Conservation (phyloP, 2,888 invertebrate genomes). For the Drosophila kanekoi region DNA sequence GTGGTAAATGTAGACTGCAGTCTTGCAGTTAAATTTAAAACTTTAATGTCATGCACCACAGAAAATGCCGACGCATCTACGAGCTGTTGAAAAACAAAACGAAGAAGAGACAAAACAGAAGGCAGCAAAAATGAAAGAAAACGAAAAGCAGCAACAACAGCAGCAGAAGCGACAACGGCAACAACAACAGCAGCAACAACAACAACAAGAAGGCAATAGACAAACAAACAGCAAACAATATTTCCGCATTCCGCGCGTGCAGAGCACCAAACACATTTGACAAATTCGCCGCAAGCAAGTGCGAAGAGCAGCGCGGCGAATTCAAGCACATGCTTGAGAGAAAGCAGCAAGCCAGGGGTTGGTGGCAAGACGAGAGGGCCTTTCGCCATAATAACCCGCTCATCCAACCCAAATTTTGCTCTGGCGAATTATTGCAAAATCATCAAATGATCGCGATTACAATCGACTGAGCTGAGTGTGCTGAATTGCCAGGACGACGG, state of each 20-base stretch:
- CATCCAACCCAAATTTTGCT: slow-evolving; percentile 45
- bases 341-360: not conserved
- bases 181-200: slow-evolving; percentile 32
- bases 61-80: slow-evolving; percentile 64
- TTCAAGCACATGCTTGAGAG: slow-evolving; percentile 5
- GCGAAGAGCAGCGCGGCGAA: slow-evolving; percentile 20
- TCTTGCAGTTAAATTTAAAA: slow-evolving; percentile 73
- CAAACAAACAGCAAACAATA: slow-evolving; percentile 63
- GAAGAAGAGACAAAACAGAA: slow-evolving; percentile 39
- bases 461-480: slow-evolving; percentile 35
- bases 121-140: slow-evolving; percentile 38
- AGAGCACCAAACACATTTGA: slow-evolving; percentile 59
- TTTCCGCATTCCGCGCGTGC: slow-evolving; percentile 71
- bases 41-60: slow-evolving; percentile 77
- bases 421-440: slow-evolving; percentile 51
- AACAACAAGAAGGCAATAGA: slow-evolving; percentile 33
- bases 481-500: slow-evolving; percentile 8
- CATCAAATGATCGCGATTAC: slow-evolving; percentile 43
- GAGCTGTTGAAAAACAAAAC: slow-evolving; percentile 51
- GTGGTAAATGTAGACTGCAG: slow-evolving; percentile 25
- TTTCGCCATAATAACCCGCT: slow-evolving; percentile 22
- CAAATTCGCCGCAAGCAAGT: slow-evolving; percentile 54
- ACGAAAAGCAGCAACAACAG: slow-evolving; percentile 33
- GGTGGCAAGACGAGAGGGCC: not conserved
- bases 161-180: slow-evolving; percentile 27